A percentile compares a stretch with the other conserved stretches of the same genome.
phyloP scores from a whole-genome alignment of 2,113 vertebrate genomes.

The Edolisoma coerulescens region DNA sequence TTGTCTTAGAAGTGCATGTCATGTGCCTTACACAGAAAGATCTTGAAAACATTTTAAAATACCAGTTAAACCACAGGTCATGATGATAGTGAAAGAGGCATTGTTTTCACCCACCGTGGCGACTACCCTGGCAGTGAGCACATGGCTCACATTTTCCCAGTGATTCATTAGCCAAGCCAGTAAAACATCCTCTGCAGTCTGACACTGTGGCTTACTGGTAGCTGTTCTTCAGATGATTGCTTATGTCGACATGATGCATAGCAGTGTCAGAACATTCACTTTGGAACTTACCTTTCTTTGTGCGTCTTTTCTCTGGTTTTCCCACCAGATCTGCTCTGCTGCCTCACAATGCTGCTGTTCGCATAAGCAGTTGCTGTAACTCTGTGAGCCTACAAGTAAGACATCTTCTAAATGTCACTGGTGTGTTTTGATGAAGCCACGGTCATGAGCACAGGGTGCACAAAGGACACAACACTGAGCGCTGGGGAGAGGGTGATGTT shows the following conservation, averaged over 20 bases:
- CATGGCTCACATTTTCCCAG: neutral
- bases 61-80: neutral
- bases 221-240: neutral
- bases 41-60: neutral
- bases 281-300: neutral
- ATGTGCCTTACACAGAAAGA: neutral
- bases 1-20: neutral
- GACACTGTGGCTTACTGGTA: neutral
- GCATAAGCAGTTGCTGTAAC: neutral
- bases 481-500: neutral
- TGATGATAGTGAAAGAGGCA: neutral
- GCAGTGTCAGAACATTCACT: neutral
- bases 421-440: neutral
- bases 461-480: neutral
- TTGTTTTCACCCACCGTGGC: neutral
- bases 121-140: neutral
- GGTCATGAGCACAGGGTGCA: neutral
- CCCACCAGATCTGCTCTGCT: neutral
- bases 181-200: neutral
- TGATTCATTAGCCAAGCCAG: constrained; percentile 24
- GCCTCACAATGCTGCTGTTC: neutral
- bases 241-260: neutral
- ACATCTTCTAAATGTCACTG: neutral
- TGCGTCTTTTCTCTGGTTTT: constrained; percentile 14
- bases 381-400: neutral